Conservation (phyloP, 2,113 vertebrate species). For the Andinoacara biseriatus region DNA sequence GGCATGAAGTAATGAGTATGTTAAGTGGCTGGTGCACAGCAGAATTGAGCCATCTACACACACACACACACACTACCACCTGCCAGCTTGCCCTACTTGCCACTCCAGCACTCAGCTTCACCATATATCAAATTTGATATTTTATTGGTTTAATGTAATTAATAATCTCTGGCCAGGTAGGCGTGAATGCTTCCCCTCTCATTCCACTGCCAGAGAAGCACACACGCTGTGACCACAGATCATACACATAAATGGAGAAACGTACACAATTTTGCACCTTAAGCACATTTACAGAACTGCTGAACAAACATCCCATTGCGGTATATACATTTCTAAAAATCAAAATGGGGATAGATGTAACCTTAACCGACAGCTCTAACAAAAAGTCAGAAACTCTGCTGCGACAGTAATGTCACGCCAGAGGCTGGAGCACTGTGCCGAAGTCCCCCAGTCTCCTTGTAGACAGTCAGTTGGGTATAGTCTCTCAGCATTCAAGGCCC, state of each 20-base stretch:
- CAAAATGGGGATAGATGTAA: conserved; percentile 81
- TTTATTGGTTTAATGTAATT: conserved; percentile 71
- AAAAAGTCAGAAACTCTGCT: conserved; percentile 69
- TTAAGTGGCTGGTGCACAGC: conserved; percentile 54
- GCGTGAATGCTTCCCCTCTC: conserved; percentile 27
- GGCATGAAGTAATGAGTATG: conserved; percentile 68
- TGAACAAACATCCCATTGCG: conserved; percentile 39
- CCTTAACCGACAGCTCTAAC: conserved; percentile 81
- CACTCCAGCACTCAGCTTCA: conserved; percentile 56
- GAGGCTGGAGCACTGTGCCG: conserved; percentile 70
- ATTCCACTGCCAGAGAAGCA: conserved; percentile 10
- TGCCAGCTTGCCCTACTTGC: conserved; percentile 36
- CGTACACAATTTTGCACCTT: background rate
- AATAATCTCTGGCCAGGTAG: conserved; percentile 57
- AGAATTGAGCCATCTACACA: conserved; percentile 10
- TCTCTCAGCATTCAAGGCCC: conserved; percentile 82
- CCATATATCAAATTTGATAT: conserved; percentile 69
- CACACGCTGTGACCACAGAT: background rate
- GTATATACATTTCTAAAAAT: conserved; percentile 45
- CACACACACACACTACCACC: conserved; percentile 28
- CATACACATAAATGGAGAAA: background rate
- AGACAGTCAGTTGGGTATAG: conserved; percentile 51
- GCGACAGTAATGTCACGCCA: conserved; percentile 78
- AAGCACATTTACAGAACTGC: conserved; percentile 25
- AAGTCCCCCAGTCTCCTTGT: conserved; percentile 53